Evolutionary conservation across 2,113 vertebrate genomes (phyloP), one percentile per base, ranked within the genome.

Genomic region (Fukomys damarensis): DNA sequence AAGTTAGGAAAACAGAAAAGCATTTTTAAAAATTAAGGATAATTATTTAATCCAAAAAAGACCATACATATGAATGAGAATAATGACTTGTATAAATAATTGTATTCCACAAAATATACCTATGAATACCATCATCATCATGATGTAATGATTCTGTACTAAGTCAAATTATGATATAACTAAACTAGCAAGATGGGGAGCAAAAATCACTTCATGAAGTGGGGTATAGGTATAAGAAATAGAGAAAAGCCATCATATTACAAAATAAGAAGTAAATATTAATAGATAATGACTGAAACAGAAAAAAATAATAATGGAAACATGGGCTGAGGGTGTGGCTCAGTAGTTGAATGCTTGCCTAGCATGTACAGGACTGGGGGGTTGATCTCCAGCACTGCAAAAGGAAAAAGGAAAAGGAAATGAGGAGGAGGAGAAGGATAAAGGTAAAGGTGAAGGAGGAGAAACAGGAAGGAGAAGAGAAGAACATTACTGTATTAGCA

Each of bases 121-220:
- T 86, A 2, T 93, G 58, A 86, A 66, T 94, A 81, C 38, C 17
- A 91, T 91, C 7, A 86, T 38, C 20, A 63, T 68, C 7, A 32
- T 89, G 72, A 84, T 30, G 17, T 12, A 95, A 49, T 49, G 83
- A n/a, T 93, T 94, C 84, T 94, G 32, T 28, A 41, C 59, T 93
- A 72, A 59, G 38, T 38, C 35, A 83, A 94, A 83, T 59, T 83
- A 84, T 59, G n/a, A 88, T 87, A 56, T 76, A 82, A 86, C 17
- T 86, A 49, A 22, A 61, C 49, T 86, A 93, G 65, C 66, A 70
- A 86, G 46, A 81, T 77, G 22, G 54, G 14, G 41, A 63, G 41
- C 14, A 63, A 84, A 79, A 35, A 87, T 72, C 30, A 79, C 58
- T 8, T 70, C 38, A 54, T 68, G 13, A 7, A 11, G 20, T 13